Evolutionary conservation across 2,113 vertebrate genomes (phyloP), one percentile per base, ranked within the genome.

Genomic region (Takifugu bimaculatus): DNA sequence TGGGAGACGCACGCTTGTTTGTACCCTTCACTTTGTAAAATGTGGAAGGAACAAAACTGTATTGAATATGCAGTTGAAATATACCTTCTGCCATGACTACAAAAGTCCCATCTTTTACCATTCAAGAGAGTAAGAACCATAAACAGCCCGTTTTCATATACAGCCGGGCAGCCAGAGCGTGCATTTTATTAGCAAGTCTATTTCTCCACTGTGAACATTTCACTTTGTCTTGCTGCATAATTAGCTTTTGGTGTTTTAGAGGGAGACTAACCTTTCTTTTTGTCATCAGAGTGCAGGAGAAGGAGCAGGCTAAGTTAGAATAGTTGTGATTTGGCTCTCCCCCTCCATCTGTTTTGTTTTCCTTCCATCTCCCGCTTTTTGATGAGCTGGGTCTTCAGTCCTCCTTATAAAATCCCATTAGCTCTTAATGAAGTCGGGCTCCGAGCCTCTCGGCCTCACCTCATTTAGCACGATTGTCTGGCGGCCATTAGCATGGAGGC

Each of bases 401-500:
- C 86, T 85, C 89, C 90, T 90, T 91, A 94, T 95, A 94, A 94
- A 96, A 98, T 96, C 95, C 94, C 96, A 98, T 98, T 97, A 97
- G 95, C 93, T 96, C 95, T 96, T 99, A 98, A 99, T 99, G 97
- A 98, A 98, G 97, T 97, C 95, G 92, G 93, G 94, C 94, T 93
- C 94, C 93, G 94, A 96, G 96, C 94, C 95, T 93, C 93, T 92
- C 87, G 91, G 95, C 95, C 94, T 94, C 95, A 97, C 94, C 96
- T 98, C 97, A 98, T 98, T 98, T 97, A 97, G 94, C 94, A 94
- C 94, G 93, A 98, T 99, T 98, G 96, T 99, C 95, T 98, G 93
- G 92, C 93, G 93, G 94, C 96, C 95, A 99, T 99, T 99, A 98
- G 89, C 93, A 91, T 93, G 93, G 94, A 98, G 94, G 95, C 97